Percentiles rank a stretch among this genome's conserved stretches.
Evolutionary conservation across 1,140 invertebrate species (phyloP).

Genomic region (Papilio polytes): DNA sequence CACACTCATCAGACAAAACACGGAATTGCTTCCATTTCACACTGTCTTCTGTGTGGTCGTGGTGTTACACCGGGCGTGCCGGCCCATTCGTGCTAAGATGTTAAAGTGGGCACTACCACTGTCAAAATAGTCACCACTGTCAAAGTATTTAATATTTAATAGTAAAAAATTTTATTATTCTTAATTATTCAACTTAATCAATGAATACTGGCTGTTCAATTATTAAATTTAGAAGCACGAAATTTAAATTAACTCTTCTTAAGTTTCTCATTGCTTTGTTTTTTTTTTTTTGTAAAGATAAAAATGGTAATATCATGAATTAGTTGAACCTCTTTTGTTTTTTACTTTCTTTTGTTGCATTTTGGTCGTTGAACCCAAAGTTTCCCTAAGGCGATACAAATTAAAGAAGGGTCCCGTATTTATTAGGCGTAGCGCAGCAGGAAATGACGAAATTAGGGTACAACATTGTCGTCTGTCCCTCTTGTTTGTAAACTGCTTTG

Average conservation of each 20-base stretch:
- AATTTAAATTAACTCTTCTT: no score
- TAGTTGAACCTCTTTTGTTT: background rate
- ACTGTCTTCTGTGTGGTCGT: no score
- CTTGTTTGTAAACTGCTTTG: conserved; percentile 11
- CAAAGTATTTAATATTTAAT: background rate
- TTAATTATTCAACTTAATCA: no score
- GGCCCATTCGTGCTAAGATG: no score
- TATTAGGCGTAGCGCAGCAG: conserved; percentile 20
- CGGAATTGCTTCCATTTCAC: no score
- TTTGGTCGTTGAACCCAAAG: conserved; percentile 31
- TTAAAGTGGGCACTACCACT: no score
- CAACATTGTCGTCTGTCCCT: conserved; percentile 17
- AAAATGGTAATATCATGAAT: background rate
- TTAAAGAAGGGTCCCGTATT: conserved; percentile 37
- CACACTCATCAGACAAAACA: no score
- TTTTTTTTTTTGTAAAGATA: background rate
- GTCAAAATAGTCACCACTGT: no score
- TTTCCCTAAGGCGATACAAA: conserved; percentile 37
- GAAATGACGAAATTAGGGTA: conserved; percentile 34
- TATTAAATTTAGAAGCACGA: no score
- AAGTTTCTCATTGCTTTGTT: background rate
- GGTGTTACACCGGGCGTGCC: no score
- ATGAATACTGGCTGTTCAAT: no score
- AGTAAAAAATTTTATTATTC: no score
- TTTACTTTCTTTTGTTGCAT: conserved; percentile 18